These are phyloP conservation scores for Lucilia sericata DNA, from an alignment of 1,140 invertebrate genomes.

Conservation along the genomic window DNA sequence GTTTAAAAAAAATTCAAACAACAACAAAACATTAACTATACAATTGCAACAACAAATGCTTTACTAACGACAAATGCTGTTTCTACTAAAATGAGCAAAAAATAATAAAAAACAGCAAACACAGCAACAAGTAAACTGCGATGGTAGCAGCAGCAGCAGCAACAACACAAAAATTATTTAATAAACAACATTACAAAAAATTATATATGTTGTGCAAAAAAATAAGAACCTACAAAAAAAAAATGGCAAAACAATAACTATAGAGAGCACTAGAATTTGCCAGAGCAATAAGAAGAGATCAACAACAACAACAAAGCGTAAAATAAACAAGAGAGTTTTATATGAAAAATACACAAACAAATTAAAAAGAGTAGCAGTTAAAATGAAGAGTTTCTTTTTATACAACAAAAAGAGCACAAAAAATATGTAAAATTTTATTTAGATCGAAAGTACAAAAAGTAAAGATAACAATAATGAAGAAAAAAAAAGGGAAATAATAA, in stretches of 20 bases:
- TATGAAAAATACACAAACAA: no score
- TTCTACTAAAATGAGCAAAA: conserved; percentile 15
- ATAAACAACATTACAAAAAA: conserved; percentile 40
- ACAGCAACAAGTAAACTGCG: conserved; percentile 46
- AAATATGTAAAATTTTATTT: no score
- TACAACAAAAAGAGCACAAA: no score
- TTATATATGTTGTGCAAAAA: conserved; percentile 36
- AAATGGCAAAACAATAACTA: conserved; percentile 13
- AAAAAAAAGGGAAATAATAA: not conserved
- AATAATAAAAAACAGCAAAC: not conserved
- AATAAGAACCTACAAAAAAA: conserved; percentile 8
- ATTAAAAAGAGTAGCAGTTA: no score
- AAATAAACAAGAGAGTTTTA: no score
- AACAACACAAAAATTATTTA: conserved; percentile 41
- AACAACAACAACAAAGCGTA: no score
- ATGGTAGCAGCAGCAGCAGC: conserved; percentile 30
- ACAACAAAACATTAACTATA: conserved; percentile 25
- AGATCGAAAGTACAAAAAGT: not conserved
- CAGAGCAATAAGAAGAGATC: no score
- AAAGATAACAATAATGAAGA: conserved; percentile 15
- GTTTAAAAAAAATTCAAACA: conserved; percentile 33
- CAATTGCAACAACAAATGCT: conserved; percentile 43
- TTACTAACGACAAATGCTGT: conserved; percentile 28
- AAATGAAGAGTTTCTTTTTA: no score
- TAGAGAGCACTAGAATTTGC: no score